Percentiles rank a stretch among this genome's conserved stretches.
Conservation (phyloP, 2,888 invertebrate genomes). For the Xiphydria camelus region DNA sequence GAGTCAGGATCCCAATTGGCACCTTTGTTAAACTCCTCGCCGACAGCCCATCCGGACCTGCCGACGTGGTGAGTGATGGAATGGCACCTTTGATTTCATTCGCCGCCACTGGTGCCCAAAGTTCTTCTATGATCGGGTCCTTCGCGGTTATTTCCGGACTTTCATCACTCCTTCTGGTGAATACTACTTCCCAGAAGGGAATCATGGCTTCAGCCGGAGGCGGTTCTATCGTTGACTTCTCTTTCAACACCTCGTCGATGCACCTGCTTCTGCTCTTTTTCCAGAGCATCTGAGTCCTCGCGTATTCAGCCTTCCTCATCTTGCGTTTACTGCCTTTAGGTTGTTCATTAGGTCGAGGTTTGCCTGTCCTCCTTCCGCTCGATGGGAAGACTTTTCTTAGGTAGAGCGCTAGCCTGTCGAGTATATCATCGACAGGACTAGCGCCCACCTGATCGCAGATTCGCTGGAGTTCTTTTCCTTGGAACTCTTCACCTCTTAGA, state of each 20-base stretch:
- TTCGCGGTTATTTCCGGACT: not conserved
- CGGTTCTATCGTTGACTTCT: not conserved
- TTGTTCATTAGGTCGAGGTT: constrained; percentile 11
- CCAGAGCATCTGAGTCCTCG: constrained; percentile 14
- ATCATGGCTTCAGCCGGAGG: constrained; percentile 15
- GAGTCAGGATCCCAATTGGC: constrained; percentile 9
- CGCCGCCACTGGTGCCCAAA: constrained; percentile 12
- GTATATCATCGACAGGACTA: too few species aligned
- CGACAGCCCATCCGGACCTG: constrained; percentile 27
- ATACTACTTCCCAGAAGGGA: constrained; percentile 15
- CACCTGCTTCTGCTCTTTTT: constrained; percentile 20
- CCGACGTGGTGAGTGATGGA: constrained; percentile 7
- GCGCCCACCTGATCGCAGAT: too few species aligned
- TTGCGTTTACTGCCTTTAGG: constrained; percentile 11
- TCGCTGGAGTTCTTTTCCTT: too few species aligned
- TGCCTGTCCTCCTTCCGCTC: constrained; percentile 12
- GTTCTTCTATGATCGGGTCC: not conserved
- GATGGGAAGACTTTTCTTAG: too few species aligned
- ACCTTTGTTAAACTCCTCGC: constrained; percentile 11
- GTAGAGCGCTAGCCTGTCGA: too few species aligned
- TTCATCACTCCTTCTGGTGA: constrained; percentile 1
- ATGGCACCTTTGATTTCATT: constrained; percentile 13
- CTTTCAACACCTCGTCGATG: constrained; percentile 13
- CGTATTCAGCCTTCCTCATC: constrained; percentile 12
- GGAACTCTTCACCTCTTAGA: too few species aligned